These are phyloP conservation scores for Caiman crocodilus DNA, from an alignment of 2,797 vertebrate species.

Conservation along the genomic window DNA sequence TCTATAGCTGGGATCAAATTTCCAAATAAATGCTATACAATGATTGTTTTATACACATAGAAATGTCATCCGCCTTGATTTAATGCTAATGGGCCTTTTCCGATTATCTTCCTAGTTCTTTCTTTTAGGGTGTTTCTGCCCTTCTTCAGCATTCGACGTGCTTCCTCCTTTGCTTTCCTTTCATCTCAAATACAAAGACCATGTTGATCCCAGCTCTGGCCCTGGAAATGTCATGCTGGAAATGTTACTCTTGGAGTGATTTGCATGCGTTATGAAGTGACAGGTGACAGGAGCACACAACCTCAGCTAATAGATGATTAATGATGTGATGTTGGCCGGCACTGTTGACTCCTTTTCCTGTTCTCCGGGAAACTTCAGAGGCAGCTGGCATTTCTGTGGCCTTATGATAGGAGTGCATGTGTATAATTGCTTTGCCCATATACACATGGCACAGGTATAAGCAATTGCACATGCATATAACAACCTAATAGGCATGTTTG, in stretches of 20 bases:
- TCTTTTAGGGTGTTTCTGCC: background rate
- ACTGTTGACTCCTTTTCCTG: conserved; percentile 65
- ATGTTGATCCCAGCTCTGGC: conserved; percentile 65
- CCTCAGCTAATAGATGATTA: conserved; percentile 81
- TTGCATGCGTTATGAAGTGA: conserved; percentile 80
- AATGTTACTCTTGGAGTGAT: conserved; percentile 78
- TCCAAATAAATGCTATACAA: background rate
- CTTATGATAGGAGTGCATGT: conserved; percentile 45
- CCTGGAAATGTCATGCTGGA: conserved; percentile 76
- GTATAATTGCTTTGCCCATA: conserved; percentile 55
- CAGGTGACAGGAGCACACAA: conserved; percentile 77
- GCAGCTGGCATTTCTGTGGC: conserved; percentile 74
- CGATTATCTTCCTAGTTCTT: background rate
- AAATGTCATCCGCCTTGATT: background rate
- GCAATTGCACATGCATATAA: fast-evolving
- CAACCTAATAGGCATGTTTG: background rate
- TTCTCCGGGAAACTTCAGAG: conserved; percentile 76
- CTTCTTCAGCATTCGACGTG: background rate
- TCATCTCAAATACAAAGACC: conserved; percentile 58
- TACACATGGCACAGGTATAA: background rate
- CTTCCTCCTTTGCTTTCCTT: conserved; percentile 50
- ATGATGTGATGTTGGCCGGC: conserved; percentile 77
- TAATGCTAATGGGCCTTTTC: background rate
- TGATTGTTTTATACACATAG: background rate
- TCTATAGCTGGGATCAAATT: background rate